Evolutionary conservation across 2,797 vertebrate species (phyloP).

Genomic region (Onychomys arenicola): DNA sequence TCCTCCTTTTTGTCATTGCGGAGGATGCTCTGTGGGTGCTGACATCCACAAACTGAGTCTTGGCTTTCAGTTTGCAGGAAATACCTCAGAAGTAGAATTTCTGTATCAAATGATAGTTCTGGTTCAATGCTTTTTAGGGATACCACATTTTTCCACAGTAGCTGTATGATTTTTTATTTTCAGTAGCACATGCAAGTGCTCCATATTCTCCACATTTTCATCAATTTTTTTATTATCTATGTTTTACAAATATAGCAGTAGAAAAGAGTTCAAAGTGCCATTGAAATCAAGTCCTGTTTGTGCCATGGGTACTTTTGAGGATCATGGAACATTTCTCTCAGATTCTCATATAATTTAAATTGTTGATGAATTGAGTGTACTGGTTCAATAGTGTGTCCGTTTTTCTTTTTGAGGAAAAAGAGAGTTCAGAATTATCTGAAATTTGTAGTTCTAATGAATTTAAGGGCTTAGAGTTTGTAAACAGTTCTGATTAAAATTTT

Average conservation of each 20-base stretch:
- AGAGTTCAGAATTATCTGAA: neutral
- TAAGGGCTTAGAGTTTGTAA: neutral
- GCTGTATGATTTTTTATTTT: neutral
- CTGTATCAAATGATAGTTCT: neutral
- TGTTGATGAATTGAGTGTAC: neutral
- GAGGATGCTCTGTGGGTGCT: neutral
- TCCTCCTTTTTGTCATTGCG: too few relatives aligned
- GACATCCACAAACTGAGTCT: neutral
- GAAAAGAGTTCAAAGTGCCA: neutral
- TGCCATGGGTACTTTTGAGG: neutral
- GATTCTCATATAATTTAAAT: neutral
- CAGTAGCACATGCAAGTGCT: neutral
- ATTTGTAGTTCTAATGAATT: neutral
- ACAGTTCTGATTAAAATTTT: neutral
- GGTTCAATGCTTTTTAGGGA: neutral
- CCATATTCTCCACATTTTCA: neutral
- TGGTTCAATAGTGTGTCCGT: neutral
- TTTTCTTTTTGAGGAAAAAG: neutral
- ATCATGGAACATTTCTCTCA: neutral
- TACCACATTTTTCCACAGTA: neutral
- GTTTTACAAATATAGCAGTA: neutral
- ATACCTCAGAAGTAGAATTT: neutral
- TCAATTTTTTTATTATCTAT: neutral
- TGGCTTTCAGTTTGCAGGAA: neutral
- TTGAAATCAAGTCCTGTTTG: neutral